Conservation (phyloP, 2,113 vertebrate genomes). For the Potamarius usumacintae region DNA sequence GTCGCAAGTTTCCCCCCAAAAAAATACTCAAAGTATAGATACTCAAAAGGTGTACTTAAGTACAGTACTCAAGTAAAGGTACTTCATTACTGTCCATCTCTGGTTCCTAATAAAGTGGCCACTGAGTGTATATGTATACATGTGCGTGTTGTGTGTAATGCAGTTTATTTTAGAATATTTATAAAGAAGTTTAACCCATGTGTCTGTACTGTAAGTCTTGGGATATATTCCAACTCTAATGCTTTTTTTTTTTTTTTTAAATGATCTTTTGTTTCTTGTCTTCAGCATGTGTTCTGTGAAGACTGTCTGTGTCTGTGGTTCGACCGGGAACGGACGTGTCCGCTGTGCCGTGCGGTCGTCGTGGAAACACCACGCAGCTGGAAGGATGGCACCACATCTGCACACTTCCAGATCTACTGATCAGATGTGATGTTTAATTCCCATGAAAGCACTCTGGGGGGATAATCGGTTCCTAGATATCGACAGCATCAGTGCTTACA, state of each 20-base stretch:
- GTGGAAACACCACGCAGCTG: slow-evolving; percentile 89
- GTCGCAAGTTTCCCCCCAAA: too few species aligned
- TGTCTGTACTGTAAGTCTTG: not conserved
- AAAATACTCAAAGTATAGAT: too few species aligned
- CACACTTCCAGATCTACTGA: slow-evolving; percentile 95
- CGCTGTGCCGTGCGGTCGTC: slow-evolving; percentile 85
- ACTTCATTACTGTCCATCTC: too few species aligned
- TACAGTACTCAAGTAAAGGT: too few species aligned
- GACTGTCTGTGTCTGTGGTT: slow-evolving; percentile 97
- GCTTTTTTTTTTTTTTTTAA: not conserved
- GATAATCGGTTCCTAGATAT: not conserved
- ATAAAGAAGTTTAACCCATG: not conserved
- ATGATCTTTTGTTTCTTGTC: slow-evolving; percentile 23
- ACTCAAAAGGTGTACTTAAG: too few species aligned
- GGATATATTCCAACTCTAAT: not conserved
- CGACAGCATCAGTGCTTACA: not conserved
- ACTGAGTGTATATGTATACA: too few species aligned
- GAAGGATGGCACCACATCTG: slow-evolving; percentile 96
- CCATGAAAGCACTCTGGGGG: not conserved
- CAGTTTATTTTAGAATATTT: not conserved
- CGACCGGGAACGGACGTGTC: slow-evolving; percentile 91
- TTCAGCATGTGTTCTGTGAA: slow-evolving; percentile 95
- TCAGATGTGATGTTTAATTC: not conserved
- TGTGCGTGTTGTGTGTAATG: too few species aligned
- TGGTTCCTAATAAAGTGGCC: too few species aligned